Base-by-base conservation (phyloP, 2,113 vertebrate genomes). In the Phalacrocorax aristotelis region DNA sequence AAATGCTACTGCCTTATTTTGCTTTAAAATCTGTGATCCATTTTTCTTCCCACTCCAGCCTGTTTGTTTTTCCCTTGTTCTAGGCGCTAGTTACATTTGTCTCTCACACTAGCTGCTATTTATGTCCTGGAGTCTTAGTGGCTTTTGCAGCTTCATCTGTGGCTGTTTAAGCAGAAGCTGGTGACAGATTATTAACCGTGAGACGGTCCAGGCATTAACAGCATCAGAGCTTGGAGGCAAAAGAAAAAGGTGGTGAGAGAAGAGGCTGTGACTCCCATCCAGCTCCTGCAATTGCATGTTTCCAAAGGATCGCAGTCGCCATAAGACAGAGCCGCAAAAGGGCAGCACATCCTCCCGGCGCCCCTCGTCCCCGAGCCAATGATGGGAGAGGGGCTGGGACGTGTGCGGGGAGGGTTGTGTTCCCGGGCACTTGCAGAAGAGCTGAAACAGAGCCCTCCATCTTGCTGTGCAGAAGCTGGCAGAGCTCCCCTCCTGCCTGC, bases 401-500 rank as follows among this genome's bases (percentile, higher is more conserved):
- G 11, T 13, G 54, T 5, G 2, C 1, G 20, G 42, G 30, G 51
- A 77, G 72, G 42, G 58, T 7, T 83, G 65, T 79, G 94, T 48
- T 92, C 83, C 57, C 4, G 4, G 87, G 91, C 62, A 48, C 72
- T 93, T n/a, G 84, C 68, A 70, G 86, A 57, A 46, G 70, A 89
- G 83, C 96, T 90, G 89, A 65, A 74, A 32, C 93, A 89, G 32
- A 87, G 66, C 81, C 91, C 80, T 96, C 90, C 94, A 92, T 97
- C 90, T 96, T 95, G 90, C 92, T 4, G 90, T 65, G 86, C 93
- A 38, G 93, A 77, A 87, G 80, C 93, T 94, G 95, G 85, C 92
- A 85, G 82, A 61, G 81, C 76, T 91, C 72, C 79, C 64, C 77
- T 94, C 70, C 80, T 87, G 83, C 91, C 75, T 55, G 82, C 95